Percentiles rank a stretch among this genome's conserved stretches.
Conservation (phyloP, 2,113 vertebrate genomes). For the Kryptolebias marmoratus region DNA sequence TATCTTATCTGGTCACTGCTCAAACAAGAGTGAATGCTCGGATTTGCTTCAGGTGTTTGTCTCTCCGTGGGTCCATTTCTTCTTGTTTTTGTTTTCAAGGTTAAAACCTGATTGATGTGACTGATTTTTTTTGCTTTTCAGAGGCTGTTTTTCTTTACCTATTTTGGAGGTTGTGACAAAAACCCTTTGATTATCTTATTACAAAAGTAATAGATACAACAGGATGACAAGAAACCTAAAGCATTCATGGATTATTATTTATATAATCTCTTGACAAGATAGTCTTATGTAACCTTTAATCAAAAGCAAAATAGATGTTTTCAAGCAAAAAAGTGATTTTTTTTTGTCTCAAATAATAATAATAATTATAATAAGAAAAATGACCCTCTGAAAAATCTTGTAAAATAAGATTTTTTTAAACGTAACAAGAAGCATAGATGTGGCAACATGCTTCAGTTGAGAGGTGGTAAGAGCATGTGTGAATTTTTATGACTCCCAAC, state of each 20-base stretch:
- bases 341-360: too few species aligned
- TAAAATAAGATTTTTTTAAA: too few species aligned
- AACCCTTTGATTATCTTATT: slow-evolving; percentile 14
- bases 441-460: too few species aligned
- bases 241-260: neutral
- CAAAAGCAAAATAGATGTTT: neutral
- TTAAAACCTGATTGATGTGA: slow-evolving; percentile 67
- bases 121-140: slow-evolving; percentile 19
- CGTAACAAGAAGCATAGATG: too few species aligned
- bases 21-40: slow-evolving; percentile 75
- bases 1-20: slow-evolving; percentile 79
- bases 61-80: slow-evolving; percentile 58
- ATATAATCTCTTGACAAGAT: neutral
- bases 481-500: too few species aligned
- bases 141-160: slow-evolving; percentile 24
- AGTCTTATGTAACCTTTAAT: neutral
- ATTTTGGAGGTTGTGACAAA: slow-evolving; percentile 21
- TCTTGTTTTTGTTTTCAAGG: slow-evolving; percentile 77
- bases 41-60: slow-evolving; percentile 77
- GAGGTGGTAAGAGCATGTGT: too few species aligned
- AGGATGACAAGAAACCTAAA: neutral
- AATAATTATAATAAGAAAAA: too few species aligned
- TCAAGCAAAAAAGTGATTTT: neutral
- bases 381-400: too few species aligned
- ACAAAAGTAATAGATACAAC: neutral